Evolutionary conservation across 1,140 invertebrate species (phyloP), one percentile per base, ranked within the genome.

Genomic region (Lordiphosa collinella): DNA sequence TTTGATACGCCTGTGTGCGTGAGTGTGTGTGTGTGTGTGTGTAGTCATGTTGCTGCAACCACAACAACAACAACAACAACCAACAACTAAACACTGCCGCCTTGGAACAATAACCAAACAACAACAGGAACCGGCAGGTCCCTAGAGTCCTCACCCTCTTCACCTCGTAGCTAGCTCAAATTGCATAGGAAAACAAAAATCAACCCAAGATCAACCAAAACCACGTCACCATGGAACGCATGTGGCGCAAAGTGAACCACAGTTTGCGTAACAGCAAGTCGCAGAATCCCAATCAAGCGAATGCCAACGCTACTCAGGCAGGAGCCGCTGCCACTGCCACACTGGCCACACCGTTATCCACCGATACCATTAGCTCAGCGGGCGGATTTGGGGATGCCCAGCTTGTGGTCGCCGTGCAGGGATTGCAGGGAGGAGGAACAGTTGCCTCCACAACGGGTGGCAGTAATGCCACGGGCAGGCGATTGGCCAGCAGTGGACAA

Each of bases 181-280:
- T 71, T 67, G 47, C 50, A 38, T 65, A 75, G 41, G 7, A 64
- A 46, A 62, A 55, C 54, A 50, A 37, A 34, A 7, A 46, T 11
- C 3, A 41, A 44, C 2, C 4, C 44, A 36, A 10, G 11, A 63
- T 32, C 37, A 34, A 14, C 37, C 16, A 12, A 22, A 61, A 36
- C 7, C 14, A 37, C 14, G 29, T 35, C 7, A 48, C 41, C 14
- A 89, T 89, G 87, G 87, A 89, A 49, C 87, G 87, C 48, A 87
- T 89, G 87, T 89, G 87, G 87, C 85, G 87, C 37, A 88, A 88
- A 60, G 87, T 89, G 14, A 88, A 88, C 60, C 87, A 89, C 54
- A 88, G 87, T 52, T 70, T 89, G 51, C 86, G 86, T 43, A 84
- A 78, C 64, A 84, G 47, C 64, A 78, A 75, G 40, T 78, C 60